A percentile compares a stretch with the other conserved stretches of the same genome.
Conservation (phyloP, 2,888 invertebrate genomes). For the Perizoma flavofasciatum region DNA sequence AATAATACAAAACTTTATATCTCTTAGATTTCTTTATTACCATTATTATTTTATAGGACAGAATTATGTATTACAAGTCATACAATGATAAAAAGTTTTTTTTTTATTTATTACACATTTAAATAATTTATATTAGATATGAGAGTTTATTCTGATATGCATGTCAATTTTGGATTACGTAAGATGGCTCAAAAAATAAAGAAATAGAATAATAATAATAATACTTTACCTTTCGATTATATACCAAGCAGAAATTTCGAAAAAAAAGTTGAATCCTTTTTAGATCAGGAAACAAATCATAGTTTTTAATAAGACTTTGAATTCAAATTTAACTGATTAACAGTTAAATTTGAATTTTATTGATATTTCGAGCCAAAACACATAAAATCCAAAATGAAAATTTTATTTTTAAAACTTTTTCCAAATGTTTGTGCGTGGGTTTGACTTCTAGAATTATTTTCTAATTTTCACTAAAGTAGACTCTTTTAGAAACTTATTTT, state of each 20-base stretch:
- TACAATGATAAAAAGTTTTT: slow-evolving; percentile 40
- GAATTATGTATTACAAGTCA: slow-evolving; percentile 45
- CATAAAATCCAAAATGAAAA: slow-evolving; percentile 7
- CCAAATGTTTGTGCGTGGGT: slow-evolving; percentile 62
- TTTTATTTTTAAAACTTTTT: slow-evolving; percentile 33
- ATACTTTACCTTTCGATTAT: too few species aligned
- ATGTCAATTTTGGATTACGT: slow-evolving; percentile 32
- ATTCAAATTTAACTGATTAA: slow-evolving; percentile 1
- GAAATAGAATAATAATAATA: too few species aligned
- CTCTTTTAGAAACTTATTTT: slow-evolving; percentile 38
- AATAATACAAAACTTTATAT: slow-evolving; percentile 14
- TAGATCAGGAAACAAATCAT: too few species aligned
- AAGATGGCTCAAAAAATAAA: slow-evolving; percentile 11
- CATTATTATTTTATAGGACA: slow-evolving; percentile 39
- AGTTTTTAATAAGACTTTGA: too few species aligned
- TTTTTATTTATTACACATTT: slow-evolving; percentile 17
- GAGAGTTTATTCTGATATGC: slow-evolving; percentile 56
- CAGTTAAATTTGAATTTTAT: not conserved
- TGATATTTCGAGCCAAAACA: slow-evolving; percentile 11
- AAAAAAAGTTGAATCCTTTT: too few species aligned
- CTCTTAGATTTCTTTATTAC: slow-evolving; percentile 33
- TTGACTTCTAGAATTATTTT: slow-evolving; percentile 43
- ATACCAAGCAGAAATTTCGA: too few species aligned
- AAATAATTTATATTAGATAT: slow-evolving; percentile 44
- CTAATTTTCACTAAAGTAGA: slow-evolving; percentile 16